phyloP scores from a whole-genome alignment of 2,113 vertebrate species.

The Athene cunicularia region DNA sequence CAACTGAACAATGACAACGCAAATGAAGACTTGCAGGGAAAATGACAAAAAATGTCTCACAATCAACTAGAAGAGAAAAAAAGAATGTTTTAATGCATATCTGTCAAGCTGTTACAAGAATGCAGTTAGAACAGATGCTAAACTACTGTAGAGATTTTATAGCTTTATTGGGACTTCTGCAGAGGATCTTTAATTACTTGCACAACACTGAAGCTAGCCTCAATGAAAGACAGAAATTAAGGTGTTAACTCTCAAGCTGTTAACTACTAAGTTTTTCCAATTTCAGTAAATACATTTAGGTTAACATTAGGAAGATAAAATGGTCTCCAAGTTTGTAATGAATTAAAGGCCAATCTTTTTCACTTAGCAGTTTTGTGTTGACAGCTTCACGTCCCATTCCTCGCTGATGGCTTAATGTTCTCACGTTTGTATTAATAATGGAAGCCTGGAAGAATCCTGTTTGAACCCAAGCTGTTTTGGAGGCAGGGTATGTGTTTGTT shows the following conservation, averaged over 20 bases:
- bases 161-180: neutral
- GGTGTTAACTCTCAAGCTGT: neutral
- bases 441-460: neutral
- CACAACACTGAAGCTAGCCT: neutral
- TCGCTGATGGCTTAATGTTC: neutral
- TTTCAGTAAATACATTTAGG: neutral
- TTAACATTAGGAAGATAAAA: neutral
- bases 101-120: neutral
- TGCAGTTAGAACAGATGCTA: neutral
- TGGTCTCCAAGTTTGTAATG: neutral
- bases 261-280: neutral
- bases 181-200: neutral
- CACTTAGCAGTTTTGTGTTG: neutral
- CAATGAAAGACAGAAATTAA: neutral
- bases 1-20: neutral
- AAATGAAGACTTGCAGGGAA: neutral
- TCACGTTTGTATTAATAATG: neutral
- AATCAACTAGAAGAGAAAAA: neutral
- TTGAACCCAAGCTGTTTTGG: neutral
- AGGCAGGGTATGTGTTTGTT: neutral
- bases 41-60: neutral
- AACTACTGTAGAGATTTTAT: neutral
- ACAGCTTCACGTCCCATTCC: neutral
- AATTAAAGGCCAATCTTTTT: neutral
- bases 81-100: neutral